Base-by-base conservation (phyloP, 2,797 vertebrate genomes). In the Zenarchopterus dispar region DNA sequence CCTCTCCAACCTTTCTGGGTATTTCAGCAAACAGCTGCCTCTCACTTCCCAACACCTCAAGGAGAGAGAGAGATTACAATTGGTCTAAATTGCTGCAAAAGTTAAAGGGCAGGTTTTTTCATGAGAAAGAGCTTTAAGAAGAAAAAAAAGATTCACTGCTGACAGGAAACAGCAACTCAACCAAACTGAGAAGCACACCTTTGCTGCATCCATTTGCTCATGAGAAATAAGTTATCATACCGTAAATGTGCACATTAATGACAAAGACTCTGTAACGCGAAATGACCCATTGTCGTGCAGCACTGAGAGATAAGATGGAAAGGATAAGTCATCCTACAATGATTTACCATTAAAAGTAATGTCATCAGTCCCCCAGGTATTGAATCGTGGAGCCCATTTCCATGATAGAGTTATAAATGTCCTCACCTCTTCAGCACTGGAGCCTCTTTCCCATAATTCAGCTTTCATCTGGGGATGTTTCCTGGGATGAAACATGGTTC, bases 401-500 rank as follows among this genome's bases (percentile, higher is more conserved):
- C 90, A 91, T 89, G 89, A 94, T 93, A 88, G 89, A 89, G 83
- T 89, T 84, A 91, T 94, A 94, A 93, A 92, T 88, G 91, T 93
- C 90, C 88, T 84, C 88, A 92, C 85, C 86, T 91, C 84, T 91
- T 78, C 70, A 79, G 76, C 84, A 87, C 74, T 78, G 78, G 70
- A 82, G 81, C 76, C 73, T 90, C 78, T 69, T 74, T 78, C 36
- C 41, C 54, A 87, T 90, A 89, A 92, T 87, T 85, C 85, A 90
- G 87, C 56, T 67, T 33, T 72, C 49, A 63, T 69, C 43, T 50
- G 33, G 19, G 33, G 8, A 75, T 47, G 50, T 70, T 44, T 57
- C 28, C 39, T 43, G 28, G 18, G 47, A 62, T 51, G 43, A 49
- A 75, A 56, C 50, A 58, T 57, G 28, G 44, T 50, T 55, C 43